Base-by-base conservation (phyloP, 2,797 vertebrate genomes). In the Apodemus agrarius region DNA sequence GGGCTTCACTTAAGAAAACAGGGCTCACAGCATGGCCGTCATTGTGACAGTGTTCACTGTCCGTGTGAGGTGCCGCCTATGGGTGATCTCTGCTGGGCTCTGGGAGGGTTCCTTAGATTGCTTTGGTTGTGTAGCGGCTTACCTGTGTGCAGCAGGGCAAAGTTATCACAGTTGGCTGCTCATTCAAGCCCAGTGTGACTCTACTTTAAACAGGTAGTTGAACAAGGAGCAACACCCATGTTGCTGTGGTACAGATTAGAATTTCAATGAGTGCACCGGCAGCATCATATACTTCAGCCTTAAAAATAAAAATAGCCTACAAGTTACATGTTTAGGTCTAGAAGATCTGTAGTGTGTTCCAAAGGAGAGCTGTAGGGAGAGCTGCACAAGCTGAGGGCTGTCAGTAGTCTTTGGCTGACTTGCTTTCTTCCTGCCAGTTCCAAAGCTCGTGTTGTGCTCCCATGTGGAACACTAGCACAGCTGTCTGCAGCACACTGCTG, bases 1-100 rank as follows among this genome's bases (percentile, higher is more conserved):
- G 59, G 81, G 40, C 69, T 91, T 74, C 85, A 79, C 69, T 88
- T 37, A 7, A 82, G 95, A 79, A 89, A 34, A 43, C 79, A 81
- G 79, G 79, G 37, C n/a, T 59, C 54, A 26, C 12, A 54, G 3
- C n/a, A 26, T 61, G 57, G 57, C 57, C 24, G 5, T 43, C 37
- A 29, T 8, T 40, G 22, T 59, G 22, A 59, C 22, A 61, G n/a
- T 61, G 22, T 82, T 59, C 22, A 24, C 24, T 4, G 54, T 59
- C 54, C 2, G 57, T 37, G 72, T 26, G 22, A 61, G 22, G 16
- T 59, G n/a, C 8, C 2, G 37, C 59, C 54, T 80, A 4, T 19
- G 9, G 17, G 17, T n/a, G 49, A 46, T 54, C 78, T 22, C 52
- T 80, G 52, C 19, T 22, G 4, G n/a, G 79, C 24, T 57, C 24